phyloP scores from a whole-genome alignment of 2,113 vertebrate species.

The Sapayoa aenigma region DNA sequence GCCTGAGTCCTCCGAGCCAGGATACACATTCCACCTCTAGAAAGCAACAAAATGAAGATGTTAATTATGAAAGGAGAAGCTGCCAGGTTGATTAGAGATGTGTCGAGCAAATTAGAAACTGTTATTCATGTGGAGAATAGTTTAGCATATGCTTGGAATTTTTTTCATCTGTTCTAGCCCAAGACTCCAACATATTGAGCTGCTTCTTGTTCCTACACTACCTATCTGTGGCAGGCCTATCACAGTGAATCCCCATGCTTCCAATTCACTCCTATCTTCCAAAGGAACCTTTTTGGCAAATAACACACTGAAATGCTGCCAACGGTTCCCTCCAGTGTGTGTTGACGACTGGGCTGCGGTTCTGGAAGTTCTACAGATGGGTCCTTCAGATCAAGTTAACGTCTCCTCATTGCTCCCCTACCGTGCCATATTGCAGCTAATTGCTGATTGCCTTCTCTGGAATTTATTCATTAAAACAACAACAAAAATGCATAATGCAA shows the following conservation, averaged over 20 bases:
- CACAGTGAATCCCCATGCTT: background rate
- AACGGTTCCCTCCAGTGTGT: background rate
- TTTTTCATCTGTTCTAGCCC: background rate
- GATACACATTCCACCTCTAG: background rate
- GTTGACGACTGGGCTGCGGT: background rate
- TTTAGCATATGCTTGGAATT: background rate
- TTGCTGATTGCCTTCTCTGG: conserved; percentile 4
- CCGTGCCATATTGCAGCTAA: conserved; percentile 28
- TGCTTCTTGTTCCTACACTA: background rate
- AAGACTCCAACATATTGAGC: background rate
- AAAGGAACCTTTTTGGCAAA: conserved; percentile 19
- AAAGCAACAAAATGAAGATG: conserved; percentile 33
- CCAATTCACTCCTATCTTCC: background rate
- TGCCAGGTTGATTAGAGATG: conserved; percentile 5
- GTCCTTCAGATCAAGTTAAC: conserved; percentile 11
- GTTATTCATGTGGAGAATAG: background rate
- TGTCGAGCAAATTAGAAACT: conserved; percentile 12
- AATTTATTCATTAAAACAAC: conserved; percentile 2
- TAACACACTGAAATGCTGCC: background rate
- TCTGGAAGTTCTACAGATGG: background rate
- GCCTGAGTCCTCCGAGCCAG: background rate
- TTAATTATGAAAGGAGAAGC: background rate
- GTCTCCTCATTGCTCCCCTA: background rate
- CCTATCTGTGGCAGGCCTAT: background rate
- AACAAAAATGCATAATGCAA: background rate